Conservation (phyloP, 1,140 invertebrate species). For the Neodiprion lecontei region DNA sequence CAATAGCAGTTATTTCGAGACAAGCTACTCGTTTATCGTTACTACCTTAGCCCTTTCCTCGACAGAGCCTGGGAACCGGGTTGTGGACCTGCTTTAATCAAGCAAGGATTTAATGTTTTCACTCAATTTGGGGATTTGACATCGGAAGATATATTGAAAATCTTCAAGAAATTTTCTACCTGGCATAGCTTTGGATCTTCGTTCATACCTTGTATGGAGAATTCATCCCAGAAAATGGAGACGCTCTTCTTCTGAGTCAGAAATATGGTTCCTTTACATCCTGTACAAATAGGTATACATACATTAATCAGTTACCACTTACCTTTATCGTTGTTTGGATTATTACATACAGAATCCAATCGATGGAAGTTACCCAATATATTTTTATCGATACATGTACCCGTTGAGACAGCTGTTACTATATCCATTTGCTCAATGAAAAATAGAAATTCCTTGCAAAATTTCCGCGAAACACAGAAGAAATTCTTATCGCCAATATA, state of each 20-base stretch:
- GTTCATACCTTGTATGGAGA: constrained; percentile 41
- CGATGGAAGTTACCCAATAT: too few species aligned
- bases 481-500: too few species aligned
- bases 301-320: not conserved
- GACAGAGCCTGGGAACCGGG: constrained; percentile 56
- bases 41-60: constrained; percentile 23
- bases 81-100: constrained; percentile 58
- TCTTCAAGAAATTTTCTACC: constrained; percentile 53
- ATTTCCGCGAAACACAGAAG: too few species aligned
- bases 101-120: constrained; percentile 52
- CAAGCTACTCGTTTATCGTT: constrained; percentile 10
- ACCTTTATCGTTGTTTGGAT: too few species aligned
- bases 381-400: too few species aligned
- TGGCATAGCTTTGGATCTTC: constrained; percentile 55
- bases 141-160: constrained; percentile 44
- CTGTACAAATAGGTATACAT: not conserved
- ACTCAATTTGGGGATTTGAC: constrained; percentile 56
- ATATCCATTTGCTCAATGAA: too few species aligned
- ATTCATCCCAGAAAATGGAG: not conserved
- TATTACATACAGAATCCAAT: too few species aligned
- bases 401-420: too few species aligned
- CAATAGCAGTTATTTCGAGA: constrained; percentile 16
- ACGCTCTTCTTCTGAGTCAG: not conserved
- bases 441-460: too few species aligned
- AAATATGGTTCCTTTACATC: not conserved